Evolutionary conservation across 2,797 vertebrate species (phyloP).

Genomic region (Aeoliscus strigatus): DNA sequence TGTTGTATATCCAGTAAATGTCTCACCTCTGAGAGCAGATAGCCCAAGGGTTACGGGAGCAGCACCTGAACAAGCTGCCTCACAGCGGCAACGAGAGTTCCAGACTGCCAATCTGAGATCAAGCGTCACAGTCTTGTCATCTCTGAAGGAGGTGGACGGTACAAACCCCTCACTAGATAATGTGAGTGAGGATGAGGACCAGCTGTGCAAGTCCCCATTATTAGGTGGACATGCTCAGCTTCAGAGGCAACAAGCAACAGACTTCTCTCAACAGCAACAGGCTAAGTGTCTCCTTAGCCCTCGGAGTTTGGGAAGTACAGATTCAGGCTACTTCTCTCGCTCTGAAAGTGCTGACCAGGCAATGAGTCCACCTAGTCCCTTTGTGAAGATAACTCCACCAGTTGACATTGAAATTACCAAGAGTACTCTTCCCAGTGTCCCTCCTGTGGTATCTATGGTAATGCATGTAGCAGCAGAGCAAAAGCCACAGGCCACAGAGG

Average conservation of each 20-base stretch:
- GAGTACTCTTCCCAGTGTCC: conserved; percentile 58
- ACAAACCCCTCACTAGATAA: conserved; percentile 73
- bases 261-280: conserved; percentile 90
- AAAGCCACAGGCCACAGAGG: conserved; percentile 68
- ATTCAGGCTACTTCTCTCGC: conserved; percentile 97
- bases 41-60: conserved; percentile 82
- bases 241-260: conserved; percentile 95
- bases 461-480: conserved; percentile 77
- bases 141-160: conserved; percentile 80
- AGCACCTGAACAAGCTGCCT: conserved; percentile 77
- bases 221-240: conserved; percentile 84
- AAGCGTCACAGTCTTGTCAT: conserved; percentile 69
- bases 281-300: conserved; percentile 91
- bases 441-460: conserved; percentile 70
- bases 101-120: conserved; percentile 71
- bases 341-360: conserved; percentile 97
- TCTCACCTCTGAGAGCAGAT: conserved; percentile 85
- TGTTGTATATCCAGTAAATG: conserved; percentile 88
- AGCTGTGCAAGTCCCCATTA: conserved; percentile 73
- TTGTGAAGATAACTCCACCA: conserved; percentile 81
- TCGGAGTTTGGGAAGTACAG: conserved; percentile 94
- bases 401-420: conserved; percentile 82
- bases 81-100: conserved; percentile 83
- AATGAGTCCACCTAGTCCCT: conserved; percentile 90
- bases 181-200: conserved; percentile 77